Conservation (phyloP, 2,888 invertebrate species). For the Orthosia cruda region DNA sequence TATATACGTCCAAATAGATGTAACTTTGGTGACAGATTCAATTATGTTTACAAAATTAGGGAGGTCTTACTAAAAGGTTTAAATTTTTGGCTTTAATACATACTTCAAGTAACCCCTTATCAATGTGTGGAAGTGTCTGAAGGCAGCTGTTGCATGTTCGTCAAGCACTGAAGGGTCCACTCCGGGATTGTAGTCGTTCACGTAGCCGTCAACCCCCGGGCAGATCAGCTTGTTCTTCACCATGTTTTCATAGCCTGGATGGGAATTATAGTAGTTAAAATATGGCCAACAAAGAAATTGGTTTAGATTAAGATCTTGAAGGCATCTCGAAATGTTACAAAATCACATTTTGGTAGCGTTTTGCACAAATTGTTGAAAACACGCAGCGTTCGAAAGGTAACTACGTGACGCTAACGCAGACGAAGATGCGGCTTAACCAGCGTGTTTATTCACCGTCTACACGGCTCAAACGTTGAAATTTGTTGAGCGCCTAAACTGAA, state of each 20-base stretch:
- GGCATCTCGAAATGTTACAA: too few species aligned
- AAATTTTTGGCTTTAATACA: conserved; percentile 73
- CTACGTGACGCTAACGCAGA: neutral
- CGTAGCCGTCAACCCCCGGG: conserved; percentile 90
- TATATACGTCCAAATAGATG: too few species aligned
- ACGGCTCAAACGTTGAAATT: neutral
- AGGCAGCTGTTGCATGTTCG: conserved; percentile 94
- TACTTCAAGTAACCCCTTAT: conserved; percentile 94
- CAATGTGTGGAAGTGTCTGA: conserved; percentile 94
- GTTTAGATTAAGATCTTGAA: neutral
- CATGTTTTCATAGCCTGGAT: conserved; percentile 92
- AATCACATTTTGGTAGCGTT: too few species aligned
- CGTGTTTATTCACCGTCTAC: neutral
- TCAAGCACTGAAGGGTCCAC: conserved; percentile 93
- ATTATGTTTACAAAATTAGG: too few species aligned
- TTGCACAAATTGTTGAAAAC: neutral
- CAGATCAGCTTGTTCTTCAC: conserved; percentile 93
- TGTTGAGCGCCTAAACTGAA: neutral
- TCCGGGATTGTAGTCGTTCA: conserved; percentile 93
- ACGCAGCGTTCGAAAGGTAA: neutral
- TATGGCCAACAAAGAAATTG: neutral
- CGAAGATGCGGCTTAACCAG: neutral
- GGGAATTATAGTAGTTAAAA: conserved; percentile 10
- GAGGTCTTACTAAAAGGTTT: too few species aligned
- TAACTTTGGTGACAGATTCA: too few species aligned